Evolutionary conservation across 2,797 vertebrate genomes (phyloP).

Genomic region (Myotis planiceps): DNA sequence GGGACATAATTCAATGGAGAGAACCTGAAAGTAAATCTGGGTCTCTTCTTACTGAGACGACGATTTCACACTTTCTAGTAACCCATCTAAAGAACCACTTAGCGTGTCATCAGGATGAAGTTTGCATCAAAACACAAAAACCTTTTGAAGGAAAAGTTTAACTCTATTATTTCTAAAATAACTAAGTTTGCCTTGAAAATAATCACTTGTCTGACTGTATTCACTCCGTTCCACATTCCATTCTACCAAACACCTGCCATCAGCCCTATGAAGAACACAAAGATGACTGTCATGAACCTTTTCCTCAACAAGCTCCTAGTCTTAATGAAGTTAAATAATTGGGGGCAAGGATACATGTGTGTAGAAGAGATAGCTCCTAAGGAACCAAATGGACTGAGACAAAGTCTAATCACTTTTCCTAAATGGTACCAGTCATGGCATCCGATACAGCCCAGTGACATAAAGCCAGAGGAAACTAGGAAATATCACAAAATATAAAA

Average conservation of each 20-base stretch:
- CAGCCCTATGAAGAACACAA: background rate
- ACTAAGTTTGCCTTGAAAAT: background rate
- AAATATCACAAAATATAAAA: background rate
- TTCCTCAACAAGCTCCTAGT: background rate
- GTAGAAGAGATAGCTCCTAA: background rate
- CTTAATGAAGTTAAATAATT: background rate
- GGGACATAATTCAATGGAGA: background rate
- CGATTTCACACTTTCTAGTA: background rate
- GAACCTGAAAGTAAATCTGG: background rate
- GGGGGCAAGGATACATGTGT: background rate
- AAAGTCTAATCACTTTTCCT: background rate
- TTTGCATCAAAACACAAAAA: background rate
- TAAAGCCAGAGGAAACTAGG: background rate
- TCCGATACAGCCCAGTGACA: background rate
- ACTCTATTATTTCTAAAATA: background rate
- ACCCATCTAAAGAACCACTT: background rate
- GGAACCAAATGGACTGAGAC: background rate
- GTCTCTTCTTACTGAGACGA: background rate
- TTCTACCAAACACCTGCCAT: background rate
- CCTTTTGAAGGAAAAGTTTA: background rate
- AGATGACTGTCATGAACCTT: background rate
- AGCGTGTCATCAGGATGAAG: background rate
- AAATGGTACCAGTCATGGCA: background rate
- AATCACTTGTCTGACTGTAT: background rate
- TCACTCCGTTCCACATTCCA: background rate